Conservation (phyloP, 2,113 vertebrate species). For the Tangachromis dhanisi region DNA sequence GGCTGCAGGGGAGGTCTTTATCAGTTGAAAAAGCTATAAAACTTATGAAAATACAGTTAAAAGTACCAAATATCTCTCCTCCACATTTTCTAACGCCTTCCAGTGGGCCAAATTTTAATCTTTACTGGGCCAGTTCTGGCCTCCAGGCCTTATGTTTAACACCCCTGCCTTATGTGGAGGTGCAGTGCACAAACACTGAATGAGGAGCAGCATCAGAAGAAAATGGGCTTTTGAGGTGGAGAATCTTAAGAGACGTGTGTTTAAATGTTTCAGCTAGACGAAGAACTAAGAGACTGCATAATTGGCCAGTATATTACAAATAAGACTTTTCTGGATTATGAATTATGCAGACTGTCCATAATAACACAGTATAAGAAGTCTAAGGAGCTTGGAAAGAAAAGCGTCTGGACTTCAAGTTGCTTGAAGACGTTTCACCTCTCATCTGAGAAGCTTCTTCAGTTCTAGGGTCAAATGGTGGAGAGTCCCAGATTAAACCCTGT, state of each 20-base stretch:
- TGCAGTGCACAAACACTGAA: background rate
- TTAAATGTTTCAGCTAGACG: background rate
- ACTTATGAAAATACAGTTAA: background rate
- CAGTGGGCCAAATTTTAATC: background rate
- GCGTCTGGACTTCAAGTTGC: background rate
- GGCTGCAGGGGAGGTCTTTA: background rate
- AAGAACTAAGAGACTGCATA: background rate
- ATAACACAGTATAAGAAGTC: background rate
- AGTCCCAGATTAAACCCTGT: background rate
- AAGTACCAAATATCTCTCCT: background rate
- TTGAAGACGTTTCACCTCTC: fast-evolving
- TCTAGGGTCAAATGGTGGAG: background rate
- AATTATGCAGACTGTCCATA: background rate
- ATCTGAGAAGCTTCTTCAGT: background rate
- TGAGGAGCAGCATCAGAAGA: background rate
- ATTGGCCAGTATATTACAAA: background rate
- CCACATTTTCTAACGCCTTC: background rate
- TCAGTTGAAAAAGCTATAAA: background rate
- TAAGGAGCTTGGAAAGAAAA: background rate
- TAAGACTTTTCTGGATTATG: background rate
- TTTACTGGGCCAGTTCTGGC: background rate
- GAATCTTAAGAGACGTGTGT: background rate
- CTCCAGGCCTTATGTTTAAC: background rate
- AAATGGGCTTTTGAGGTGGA: background rate
- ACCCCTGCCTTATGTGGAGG: background rate